Percentiles rank a stretch among this genome's conserved stretches.
Conservation (phyloP, 1,140 invertebrate genomes). For the Octopus sinensis region DNA sequence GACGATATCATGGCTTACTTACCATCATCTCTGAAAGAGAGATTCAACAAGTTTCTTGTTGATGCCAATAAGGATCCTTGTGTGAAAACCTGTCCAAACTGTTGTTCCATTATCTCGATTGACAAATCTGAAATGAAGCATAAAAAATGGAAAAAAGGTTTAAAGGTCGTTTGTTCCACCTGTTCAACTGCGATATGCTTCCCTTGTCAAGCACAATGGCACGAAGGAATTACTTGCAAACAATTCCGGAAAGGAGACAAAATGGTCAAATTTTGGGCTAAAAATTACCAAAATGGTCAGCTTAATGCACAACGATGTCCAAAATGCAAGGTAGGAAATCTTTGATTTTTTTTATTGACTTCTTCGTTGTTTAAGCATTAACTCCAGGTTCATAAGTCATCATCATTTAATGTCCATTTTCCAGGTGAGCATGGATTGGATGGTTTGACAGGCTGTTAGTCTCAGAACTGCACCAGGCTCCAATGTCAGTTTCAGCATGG, state of each 20-base stretch:
- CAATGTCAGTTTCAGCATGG: too few species aligned
- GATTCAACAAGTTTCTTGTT: conserved; percentile 52
- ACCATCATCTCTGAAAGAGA: conserved; percentile 43
- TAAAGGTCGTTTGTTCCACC: conserved; percentile 45
- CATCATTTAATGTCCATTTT: too few species aligned
- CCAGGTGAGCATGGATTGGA: too few species aligned
- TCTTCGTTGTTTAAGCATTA: too few species aligned
- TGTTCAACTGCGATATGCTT: conserved; percentile 59
- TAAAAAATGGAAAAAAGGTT: conserved; percentile 34
- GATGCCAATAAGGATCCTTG: conserved; percentile 54
- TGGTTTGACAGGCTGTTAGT: too few species aligned
- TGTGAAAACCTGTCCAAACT: conserved; percentile 57
- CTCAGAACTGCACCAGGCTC: too few species aligned
- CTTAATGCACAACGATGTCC: conserved; percentile 59
- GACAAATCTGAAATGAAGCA: conserved; percentile 24
- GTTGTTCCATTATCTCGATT: conserved; percentile 43
- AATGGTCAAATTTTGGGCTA: conserved; percentile 57
- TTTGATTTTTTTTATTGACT: too few species aligned
- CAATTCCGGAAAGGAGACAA: conserved; percentile 55
- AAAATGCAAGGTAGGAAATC: conserved; percentile 56
- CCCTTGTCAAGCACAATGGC: conserved; percentile 58
- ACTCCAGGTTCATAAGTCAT: too few species aligned
- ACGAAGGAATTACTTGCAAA: conserved; percentile 55
- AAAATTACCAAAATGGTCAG: conserved; percentile 52
- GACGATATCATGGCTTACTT: conserved; percentile 53